phyloP scores from a whole-genome alignment of 2,888 invertebrate species.

The Conops quadrifasciatus region DNA sequence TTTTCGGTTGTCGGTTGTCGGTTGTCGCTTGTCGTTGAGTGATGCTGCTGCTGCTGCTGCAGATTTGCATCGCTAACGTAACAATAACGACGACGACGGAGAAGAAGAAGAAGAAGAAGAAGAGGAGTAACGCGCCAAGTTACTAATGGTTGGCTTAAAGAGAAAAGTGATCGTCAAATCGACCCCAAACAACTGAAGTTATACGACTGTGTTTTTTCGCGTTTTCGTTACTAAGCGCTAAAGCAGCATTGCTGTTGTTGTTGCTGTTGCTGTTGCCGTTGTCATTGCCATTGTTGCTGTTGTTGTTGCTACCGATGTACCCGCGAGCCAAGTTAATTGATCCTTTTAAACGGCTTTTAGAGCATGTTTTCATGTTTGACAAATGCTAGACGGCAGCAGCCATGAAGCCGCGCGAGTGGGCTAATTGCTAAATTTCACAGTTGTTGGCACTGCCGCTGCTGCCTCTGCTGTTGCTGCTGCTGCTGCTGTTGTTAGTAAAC shows the following conservation, averaged over 20 bases:
- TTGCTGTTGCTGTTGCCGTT: conserved; percentile 12
- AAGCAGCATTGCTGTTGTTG: neutral
- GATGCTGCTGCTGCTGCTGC: conserved; percentile 6
- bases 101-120: neutral
- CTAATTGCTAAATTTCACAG: conserved; percentile 30
- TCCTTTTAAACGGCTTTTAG: conserved; percentile 27
- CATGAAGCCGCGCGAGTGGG: neutral
- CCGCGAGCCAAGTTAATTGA: conserved; percentile 15
- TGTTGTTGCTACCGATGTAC: conserved; percentile 6
- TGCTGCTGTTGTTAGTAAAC: neutral
- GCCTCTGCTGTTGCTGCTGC: neutral
- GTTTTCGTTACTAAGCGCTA: too few relatives aligned
- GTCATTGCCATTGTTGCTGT: neutral
- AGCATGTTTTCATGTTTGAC: conserved; percentile 25
- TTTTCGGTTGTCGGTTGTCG: too few relatives aligned
- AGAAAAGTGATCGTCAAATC: too few relatives aligned
- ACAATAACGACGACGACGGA: neutral
- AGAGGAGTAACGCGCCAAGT: neutral
- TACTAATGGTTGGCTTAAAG: neutral
- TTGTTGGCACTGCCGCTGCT: neutral
- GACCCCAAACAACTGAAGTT: too few relatives aligned
- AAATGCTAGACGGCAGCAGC: conserved; percentile 12
- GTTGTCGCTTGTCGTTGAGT: neutral
- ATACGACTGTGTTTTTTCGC: too few relatives aligned
- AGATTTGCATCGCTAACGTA: conserved; percentile 12